Base-by-base conservation (phyloP, 2,113 vertebrate species). In the Serinus canaria region DNA sequence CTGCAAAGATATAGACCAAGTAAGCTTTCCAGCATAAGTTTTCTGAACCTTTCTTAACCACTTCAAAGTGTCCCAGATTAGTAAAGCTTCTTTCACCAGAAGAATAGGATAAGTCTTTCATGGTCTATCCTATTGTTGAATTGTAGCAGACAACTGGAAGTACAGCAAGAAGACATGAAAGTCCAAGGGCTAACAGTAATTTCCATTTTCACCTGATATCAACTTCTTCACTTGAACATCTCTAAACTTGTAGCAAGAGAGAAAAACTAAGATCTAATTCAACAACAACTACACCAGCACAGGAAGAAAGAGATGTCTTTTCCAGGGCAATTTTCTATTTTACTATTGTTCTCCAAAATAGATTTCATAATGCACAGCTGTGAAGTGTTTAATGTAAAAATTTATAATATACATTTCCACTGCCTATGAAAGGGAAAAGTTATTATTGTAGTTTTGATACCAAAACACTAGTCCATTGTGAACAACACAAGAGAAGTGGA, bases 401-500 rank as follows among this genome's bases (percentile, higher is more conserved):
- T 55, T 62, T 58, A 35, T 67, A 90, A 83, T 80, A 78, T 49
- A 49, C 15, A 83, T 88, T 92, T 89, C 83, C 89, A 39, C n/a
- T 84, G 53, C 9, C 56, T 33, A 22, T 15, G 30, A 84, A 90
- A 90, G 30, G 27, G 9, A 69, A 83, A 90, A 87, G 27, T 73
- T 76, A 87, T 69, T 76, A 77, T 8, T 63, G 31, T 21, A 46
- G 17, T 72, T 95, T 92, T 41, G 44, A 58, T 83, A 85, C 21
- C 9, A 76, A 87, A 88, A 69, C 73, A 49, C 39, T 43, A 67
- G 30, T 47, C 52, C 25, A 83, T 88, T 94, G 75, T 83, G 63
- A 97, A 89, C 8, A 72, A 92, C n/a, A 69, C 66, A 41, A 88
- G 94, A 81, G 79, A 90, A 77, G 21, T 77, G 68, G 63, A 77